A percentile compares a stretch with the other conserved stretches of the same genome.
Conservation (phyloP, 2,888 invertebrate genomes). For the Oxytorus armatus region DNA sequence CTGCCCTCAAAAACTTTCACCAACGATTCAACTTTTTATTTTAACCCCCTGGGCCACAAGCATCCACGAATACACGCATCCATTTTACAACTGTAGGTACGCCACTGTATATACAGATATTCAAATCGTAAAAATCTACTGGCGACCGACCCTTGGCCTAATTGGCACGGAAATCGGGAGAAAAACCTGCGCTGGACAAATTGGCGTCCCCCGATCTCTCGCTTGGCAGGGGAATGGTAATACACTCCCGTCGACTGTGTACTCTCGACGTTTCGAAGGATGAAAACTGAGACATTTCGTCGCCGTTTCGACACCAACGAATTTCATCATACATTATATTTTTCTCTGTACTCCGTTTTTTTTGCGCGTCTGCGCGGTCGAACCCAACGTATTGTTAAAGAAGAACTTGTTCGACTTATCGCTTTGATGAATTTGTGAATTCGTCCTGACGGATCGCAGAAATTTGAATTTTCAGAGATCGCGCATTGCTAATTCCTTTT, state of each 20-base stretch:
- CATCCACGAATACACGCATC: background rate
- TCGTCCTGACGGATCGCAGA: background rate
- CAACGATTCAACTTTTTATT: slow-evolving; percentile 17
- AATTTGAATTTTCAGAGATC: too few relatives aligned
- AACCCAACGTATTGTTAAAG: background rate
- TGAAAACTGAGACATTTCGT: slow-evolving; percentile 38
- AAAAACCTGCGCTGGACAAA: slow-evolving; percentile 69
- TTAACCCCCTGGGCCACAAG: slow-evolving; percentile 15
- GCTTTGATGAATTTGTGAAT: background rate
- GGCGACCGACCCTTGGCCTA: slow-evolving; percentile 75
- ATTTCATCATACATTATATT: slow-evolving; percentile 17
- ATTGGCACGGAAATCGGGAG: slow-evolving; percentile 73
- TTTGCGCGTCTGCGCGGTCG: background rate
- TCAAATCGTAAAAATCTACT: slow-evolving; percentile 57
- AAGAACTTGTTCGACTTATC: background rate
- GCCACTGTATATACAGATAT: background rate
- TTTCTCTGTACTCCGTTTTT: background rate
- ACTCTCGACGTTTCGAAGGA: slow-evolving; percentile 34
- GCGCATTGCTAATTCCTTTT: too few relatives aligned
- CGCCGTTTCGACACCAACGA: slow-evolving; percentile 2
- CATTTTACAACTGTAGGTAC: slow-evolving; percentile 13
- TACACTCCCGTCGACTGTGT: slow-evolving; percentile 46
- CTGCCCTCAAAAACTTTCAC: slow-evolving; percentile 4
- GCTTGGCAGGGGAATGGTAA: slow-evolving; percentile 67
- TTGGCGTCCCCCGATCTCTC: slow-evolving; percentile 67